phyloP scores from a whole-genome alignment of 2,797 vertebrate genomes.

The Catamblyrhynchus diadema region DNA sequence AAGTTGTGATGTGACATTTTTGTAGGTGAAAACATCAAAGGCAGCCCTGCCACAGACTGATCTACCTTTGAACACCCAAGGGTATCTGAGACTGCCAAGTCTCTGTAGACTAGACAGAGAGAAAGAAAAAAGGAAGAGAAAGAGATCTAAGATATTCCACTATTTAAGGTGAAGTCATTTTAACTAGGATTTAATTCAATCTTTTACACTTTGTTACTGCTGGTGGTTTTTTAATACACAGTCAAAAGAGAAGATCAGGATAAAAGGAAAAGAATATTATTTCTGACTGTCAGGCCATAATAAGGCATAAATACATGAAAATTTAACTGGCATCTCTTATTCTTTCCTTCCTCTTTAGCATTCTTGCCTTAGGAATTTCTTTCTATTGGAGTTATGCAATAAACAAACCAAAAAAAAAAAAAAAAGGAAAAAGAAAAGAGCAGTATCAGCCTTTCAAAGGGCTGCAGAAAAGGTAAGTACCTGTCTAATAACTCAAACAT shows the following conservation, averaged over 20 bases:
- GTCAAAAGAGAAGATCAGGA: slow-evolving; percentile 62
- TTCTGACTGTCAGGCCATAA: slow-evolving; percentile 69
- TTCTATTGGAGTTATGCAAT: slow-evolving; percentile 58
- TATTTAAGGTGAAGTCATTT: slow-evolving; percentile 61
- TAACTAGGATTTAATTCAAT: slow-evolving; percentile 65
- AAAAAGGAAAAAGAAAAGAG: neutral
- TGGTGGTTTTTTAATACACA: slow-evolving; percentile 56
- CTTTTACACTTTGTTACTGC: slow-evolving; percentile 56
- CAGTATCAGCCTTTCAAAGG: neutral
- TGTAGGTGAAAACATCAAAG: slow-evolving; percentile 88
- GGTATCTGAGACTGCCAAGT: slow-evolving; percentile 83
- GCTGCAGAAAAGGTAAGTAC: neutral
- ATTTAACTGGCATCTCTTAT: slow-evolving; percentile 47
- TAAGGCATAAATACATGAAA: slow-evolving; percentile 63
- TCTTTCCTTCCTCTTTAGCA: slow-evolving; percentile 48
- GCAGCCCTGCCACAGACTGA: slow-evolving; percentile 78
- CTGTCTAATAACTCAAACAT: neutral
- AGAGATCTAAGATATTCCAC: slow-evolving; percentile 35
- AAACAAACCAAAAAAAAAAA: neutral
- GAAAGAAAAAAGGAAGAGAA: slow-evolving; percentile 32
- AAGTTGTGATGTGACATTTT: slow-evolving; percentile 84
- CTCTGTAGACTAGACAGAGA: slow-evolving; percentile 78
- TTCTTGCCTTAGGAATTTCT: slow-evolving; percentile 60
- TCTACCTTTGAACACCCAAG: slow-evolving; percentile 88
- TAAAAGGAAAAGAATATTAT: slow-evolving; percentile 70